phyloP scores from a whole-genome alignment of 2,113 vertebrate species.

The Lagopus leucura region DNA sequence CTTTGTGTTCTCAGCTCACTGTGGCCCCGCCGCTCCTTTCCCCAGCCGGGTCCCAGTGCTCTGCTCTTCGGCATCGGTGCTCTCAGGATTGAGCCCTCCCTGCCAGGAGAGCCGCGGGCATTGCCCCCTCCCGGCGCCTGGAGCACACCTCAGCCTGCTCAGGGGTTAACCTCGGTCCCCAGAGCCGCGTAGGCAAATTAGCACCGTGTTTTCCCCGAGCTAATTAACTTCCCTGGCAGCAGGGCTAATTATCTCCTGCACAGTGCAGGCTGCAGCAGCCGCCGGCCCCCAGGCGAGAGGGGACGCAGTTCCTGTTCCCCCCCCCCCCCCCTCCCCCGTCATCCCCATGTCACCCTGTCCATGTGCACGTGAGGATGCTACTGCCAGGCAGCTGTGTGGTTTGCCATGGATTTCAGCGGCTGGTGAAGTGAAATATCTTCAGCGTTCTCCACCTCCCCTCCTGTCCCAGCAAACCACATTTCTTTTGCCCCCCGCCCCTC shows the following conservation, averaged over 20 bases:
- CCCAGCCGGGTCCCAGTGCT: constrained; percentile 58
- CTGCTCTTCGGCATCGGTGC: neutral
- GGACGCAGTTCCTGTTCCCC: neutral
- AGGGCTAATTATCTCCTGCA: constrained; percentile 58
- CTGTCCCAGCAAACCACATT: neutral
- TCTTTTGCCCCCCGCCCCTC: constrained; percentile 26
- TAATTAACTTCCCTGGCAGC: constrained; percentile 65
- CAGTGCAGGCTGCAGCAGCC: neutral
- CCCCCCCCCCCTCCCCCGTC: neutral
- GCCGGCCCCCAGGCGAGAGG: neutral
- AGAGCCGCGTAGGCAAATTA: constrained; percentile 67
- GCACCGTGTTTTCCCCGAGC: neutral
- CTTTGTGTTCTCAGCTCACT: constrained; percentile 37
- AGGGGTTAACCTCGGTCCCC: neutral
- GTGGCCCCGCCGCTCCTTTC: constrained; percentile 46
- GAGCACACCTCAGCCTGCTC: neutral
- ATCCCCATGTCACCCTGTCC: neutral
- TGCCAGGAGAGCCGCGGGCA: neutral
- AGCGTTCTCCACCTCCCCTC: constrained; percentile 15
- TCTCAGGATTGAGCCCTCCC: neutral
- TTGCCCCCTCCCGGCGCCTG: neutral
- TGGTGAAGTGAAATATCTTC: neutral
- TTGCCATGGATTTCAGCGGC: neutral
- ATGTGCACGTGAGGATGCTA: neutral
- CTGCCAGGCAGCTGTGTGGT: accelerated